These are phyloP conservation scores for Myotis planiceps DNA, from an alignment of 2,797 vertebrate species.

Conservation along the genomic window DNA sequence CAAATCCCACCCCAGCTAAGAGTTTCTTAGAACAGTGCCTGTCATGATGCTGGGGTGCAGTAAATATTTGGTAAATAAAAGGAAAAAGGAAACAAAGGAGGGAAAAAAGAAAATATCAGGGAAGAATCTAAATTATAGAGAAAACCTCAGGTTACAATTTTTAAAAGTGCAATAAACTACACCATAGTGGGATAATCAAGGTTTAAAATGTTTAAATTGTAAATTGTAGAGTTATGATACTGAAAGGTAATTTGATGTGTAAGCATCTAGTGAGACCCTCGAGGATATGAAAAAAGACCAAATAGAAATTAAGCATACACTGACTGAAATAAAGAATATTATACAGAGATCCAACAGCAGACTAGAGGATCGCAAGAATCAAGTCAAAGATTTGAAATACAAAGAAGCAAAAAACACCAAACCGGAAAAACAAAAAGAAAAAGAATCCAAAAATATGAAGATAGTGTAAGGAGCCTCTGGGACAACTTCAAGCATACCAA, in stretches of 20 bases:
- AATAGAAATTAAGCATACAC: no score
- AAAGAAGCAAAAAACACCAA: no score
- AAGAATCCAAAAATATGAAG: no score
- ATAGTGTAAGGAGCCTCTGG: no score
- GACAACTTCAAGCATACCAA: no score
- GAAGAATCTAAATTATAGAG: constrained; percentile 32
- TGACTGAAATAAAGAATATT: no score
- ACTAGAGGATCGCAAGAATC: no score
- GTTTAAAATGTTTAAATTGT: not conserved
- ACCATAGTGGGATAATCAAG: not conserved
- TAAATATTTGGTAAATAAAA: not conserved
- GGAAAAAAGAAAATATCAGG: not conserved
- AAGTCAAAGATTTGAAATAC: no score
- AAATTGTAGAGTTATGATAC: not conserved
- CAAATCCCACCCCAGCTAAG: not conserved
- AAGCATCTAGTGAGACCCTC: not conserved
- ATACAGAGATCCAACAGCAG: no score
- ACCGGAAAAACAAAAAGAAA: no score
- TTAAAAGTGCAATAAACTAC: constrained; percentile 1
- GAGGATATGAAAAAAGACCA: no score
- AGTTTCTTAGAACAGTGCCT: not conserved
- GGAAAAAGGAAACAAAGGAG: not conserved
- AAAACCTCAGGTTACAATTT: not conserved
- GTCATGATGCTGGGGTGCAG: not conserved
- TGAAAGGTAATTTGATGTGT: not conserved